Base-by-base conservation (phyloP, 2,113 vertebrate species). In the Menidia beryllina region DNA sequence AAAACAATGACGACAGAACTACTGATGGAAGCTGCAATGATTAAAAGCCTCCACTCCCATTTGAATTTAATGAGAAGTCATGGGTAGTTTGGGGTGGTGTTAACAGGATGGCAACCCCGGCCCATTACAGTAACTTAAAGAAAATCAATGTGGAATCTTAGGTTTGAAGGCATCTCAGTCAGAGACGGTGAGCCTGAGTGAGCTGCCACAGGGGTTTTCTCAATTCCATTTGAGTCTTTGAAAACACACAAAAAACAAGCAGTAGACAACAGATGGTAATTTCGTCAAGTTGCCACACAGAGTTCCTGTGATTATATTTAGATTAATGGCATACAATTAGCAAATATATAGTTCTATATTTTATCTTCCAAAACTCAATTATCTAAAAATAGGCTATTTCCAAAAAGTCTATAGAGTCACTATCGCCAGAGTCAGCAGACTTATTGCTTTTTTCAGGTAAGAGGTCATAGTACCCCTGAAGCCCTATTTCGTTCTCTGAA, bases 141-240 rank as follows among this genome's bases (percentile, higher is more conserved):
- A 85, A 88, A 91, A 92, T 91, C 81, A 81, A 88, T 86, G 74
- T 66, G 69, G 62, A 77, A 84, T 72, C 45, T 60, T 58, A 43
- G 81, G 71, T 85, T 89, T 69, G 86, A 84, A 90, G 72, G 80
- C 68, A 52, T 60, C 72, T 68, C 79, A 70, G 58, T 79, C 61
- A 59, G 56, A 17, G 68, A 82, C 63, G 51, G 72, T 8, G 52
- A 72, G 30, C 39, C 48, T 58, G 51, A 68, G 61, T 54, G 66
- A 84, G 71, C 26, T 39, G 61, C 23, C 67, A 69, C 57, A 50
- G 56, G 62, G 76, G 58, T 69, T 66, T 76, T 75, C 67, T 75
- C 36, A 73, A 57, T 45, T 67, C 58, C 61, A 60, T 48, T 50
- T 41, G 57, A 72, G 47, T 47, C 72, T 82, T 69, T 23, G 25